Base-by-base conservation (phyloP, 2,113 vertebrate species). In the Alces alces region DNA sequence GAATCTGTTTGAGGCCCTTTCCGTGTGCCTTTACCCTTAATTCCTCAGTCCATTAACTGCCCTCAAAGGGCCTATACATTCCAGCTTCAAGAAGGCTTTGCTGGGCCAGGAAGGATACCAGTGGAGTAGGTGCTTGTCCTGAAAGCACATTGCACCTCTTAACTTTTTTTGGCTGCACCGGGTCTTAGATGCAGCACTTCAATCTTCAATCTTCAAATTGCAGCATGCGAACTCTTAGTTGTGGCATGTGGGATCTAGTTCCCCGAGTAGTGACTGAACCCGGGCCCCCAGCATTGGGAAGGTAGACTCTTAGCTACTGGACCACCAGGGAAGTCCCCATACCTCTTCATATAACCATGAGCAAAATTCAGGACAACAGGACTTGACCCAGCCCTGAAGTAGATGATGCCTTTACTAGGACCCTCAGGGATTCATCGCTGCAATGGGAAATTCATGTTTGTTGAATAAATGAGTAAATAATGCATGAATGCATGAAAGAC, bases 121-220 rank as follows among this genome's bases (percentile, higher is more conserved):
- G 3, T 6, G 5, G 39, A 39, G n/a, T 10, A 47, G 82, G 27
- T 0, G 0, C 33, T 45, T 45, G 19, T 60, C 14, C 60, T 54
- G 33, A 54, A 16, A 92, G 28, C 2, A 1, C 4, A 16, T 9
- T 21, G 70, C 1, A 25, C 84, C 14, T 90, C 60, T 45, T 85
- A 61, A 30, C 57, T 27, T 27, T 33, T 76, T 76, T 43, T 76
- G 70, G 70, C 23, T 4, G 39, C 3, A 43, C 36, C 0, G 1
- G 70, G 70, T 43, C 39, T 43, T 76, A 76, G 70, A 7, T 27
- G 36, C 0, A 3, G 1, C 12, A 6, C 19, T 39, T 3, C 3
- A 25, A 14, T 76, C 70, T 15, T 27, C 70, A 43, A 2, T 76
- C 70, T 76, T 76, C 39, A 70, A 23, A 76, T 2, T 27, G 70